A percentile compares a stretch with the other conserved stretches of the same genome.
These are phyloP conservation scores for Penaeus japonicus DNA, from an alignment of 1,140 invertebrate genomes.

Conservation along the genomic window DNA sequence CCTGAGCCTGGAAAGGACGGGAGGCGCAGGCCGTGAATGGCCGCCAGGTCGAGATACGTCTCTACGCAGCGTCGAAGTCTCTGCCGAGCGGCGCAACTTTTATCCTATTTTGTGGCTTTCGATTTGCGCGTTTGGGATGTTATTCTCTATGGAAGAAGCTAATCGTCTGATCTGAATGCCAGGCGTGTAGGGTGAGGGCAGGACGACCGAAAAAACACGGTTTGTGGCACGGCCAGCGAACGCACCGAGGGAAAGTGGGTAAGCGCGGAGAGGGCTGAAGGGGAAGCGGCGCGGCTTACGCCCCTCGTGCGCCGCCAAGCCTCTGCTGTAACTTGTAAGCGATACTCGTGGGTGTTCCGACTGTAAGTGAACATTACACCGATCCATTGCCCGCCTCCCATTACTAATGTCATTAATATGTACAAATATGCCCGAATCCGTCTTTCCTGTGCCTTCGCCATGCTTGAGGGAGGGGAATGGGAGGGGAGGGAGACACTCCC, in stretches of 20 bases:
- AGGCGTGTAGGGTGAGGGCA: too few species aligned
- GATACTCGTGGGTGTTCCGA: slow-evolving; percentile 45
- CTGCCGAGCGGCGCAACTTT: too few species aligned
- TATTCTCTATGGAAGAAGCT: too few species aligned
- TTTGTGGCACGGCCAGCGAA: too few species aligned
- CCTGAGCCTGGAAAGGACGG: neutral
- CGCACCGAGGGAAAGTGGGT: neutral
- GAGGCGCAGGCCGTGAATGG: neutral
- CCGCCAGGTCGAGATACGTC: neutral
- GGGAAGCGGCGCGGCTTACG: neutral
- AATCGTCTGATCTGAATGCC: too few species aligned
- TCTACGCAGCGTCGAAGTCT: too few species aligned
- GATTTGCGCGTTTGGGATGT: too few species aligned
- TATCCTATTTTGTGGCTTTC: too few species aligned
- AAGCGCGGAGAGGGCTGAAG: neutral
- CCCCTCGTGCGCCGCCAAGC: neutral
- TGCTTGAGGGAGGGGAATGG: too few species aligned
- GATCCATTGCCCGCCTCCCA: slow-evolving; percentile 21
- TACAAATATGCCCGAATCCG: slow-evolving; percentile 8
- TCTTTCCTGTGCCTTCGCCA: too few species aligned
- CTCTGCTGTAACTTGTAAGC: slow-evolving; percentile 30
- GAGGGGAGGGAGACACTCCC: too few species aligned
- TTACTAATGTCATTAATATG: slow-evolving; percentile 21
- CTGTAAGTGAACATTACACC: slow-evolving; percentile 41
- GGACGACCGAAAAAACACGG: too few species aligned